phyloP scores from a whole-genome alignment of 2,797 vertebrate genomes.

The Thunnus albacares region DNA sequence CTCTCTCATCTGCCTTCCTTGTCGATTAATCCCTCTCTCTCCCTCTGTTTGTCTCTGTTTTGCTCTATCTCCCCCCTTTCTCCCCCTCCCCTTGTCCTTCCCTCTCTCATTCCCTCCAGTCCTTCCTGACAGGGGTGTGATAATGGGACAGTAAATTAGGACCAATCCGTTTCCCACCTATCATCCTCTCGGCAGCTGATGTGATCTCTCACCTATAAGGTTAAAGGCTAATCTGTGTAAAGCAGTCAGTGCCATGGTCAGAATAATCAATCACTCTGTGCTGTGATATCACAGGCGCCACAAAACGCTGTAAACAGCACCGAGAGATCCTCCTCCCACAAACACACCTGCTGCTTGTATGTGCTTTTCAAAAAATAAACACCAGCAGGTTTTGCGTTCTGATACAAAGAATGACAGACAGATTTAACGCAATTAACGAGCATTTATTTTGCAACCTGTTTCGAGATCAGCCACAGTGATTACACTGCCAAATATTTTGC shows the following conservation, averaged over 20 bases:
- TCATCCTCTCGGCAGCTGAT: conserved; percentile 62
- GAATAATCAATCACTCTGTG: conserved; percentile 78
- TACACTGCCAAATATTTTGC: conserved; percentile 46
- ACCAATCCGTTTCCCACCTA: conserved; percentile 60
- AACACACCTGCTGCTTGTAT: conserved; percentile 61
- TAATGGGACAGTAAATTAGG: conserved; percentile 82
- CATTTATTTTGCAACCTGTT: conserved; percentile 52
- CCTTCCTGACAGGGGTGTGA: conserved; percentile 69
- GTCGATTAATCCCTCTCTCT: conserved; percentile 64
- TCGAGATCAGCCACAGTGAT: conserved; percentile 34
- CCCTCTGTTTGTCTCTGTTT: conserved; percentile 37
- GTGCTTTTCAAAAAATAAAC: conserved; percentile 16
- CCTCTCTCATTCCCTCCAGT: conserved; percentile 43
- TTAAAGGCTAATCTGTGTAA: conserved; percentile 77
- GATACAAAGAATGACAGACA: conserved; percentile 49
- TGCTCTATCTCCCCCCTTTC: not conserved
- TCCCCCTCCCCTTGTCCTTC: conserved; percentile 31
- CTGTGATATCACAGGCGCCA: conserved; percentile 55
- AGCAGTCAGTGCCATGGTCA: conserved; percentile 64
- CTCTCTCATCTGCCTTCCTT: conserved; percentile 31
- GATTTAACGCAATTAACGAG: conserved; percentile 41
- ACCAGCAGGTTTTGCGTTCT: conserved; percentile 15
- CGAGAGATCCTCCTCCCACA: conserved; percentile 32
- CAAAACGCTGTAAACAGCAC: conserved; percentile 41
- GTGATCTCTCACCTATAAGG: conserved; percentile 75